Percentiles rank a stretch among this genome's conserved stretches.
phyloP scores from a whole-genome alignment of 2,888 invertebrate species.

The Agrilus biguttatus region DNA sequence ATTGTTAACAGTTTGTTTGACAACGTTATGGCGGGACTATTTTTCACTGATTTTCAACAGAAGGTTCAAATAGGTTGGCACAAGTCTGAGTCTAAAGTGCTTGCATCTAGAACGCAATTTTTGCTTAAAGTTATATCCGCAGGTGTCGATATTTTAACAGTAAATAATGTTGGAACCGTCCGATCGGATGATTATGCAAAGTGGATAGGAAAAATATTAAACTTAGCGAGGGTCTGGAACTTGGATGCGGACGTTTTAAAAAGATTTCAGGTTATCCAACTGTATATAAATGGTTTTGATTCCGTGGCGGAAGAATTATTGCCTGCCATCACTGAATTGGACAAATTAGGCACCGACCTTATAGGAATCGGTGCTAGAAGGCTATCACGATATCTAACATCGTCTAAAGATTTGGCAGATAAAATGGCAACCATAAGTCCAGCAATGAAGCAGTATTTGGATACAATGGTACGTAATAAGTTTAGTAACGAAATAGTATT shows the following conservation, averaged over 20 bases:
- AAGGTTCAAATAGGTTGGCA: slow-evolving; percentile 44
- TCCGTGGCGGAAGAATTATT: slow-evolving; percentile 46
- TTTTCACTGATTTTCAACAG: slow-evolving; percentile 34
- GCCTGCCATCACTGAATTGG: slow-evolving; percentile 51
- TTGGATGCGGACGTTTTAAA: slow-evolving; percentile 58
- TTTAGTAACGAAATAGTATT: slow-evolving; percentile 1
- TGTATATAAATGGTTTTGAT: slow-evolving; percentile 50
- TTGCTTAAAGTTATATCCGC: slow-evolving; percentile 57
- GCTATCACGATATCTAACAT: slow-evolving; percentile 49
- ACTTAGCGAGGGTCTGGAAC: slow-evolving; percentile 63
- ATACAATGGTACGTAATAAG: slow-evolving; percentile 40
- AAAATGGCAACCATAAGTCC: slow-evolving; percentile 67
- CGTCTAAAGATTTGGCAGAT: slow-evolving; percentile 42
- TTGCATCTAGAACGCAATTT: slow-evolving; percentile 54
- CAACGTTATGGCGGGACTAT: slow-evolving; percentile 45
- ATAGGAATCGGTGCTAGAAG: slow-evolving; percentile 71
- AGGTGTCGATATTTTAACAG: slow-evolving; percentile 58
- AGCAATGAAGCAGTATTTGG: slow-evolving; percentile 60
- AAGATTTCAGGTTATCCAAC: slow-evolving; percentile 55
- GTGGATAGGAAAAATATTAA: slow-evolving; percentile 62
- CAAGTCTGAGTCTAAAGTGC: slow-evolving; percentile 52
- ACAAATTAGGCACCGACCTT: slow-evolving; percentile 52
- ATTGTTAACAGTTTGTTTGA: slow-evolving; percentile 67
- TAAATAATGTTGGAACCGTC: slow-evolving; percentile 37
- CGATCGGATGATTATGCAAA: slow-evolving; percentile 35